Evolutionary conservation across 2,797 vertebrate species (phyloP).

Genomic region (Rhinatrema bivittatum): DNA sequence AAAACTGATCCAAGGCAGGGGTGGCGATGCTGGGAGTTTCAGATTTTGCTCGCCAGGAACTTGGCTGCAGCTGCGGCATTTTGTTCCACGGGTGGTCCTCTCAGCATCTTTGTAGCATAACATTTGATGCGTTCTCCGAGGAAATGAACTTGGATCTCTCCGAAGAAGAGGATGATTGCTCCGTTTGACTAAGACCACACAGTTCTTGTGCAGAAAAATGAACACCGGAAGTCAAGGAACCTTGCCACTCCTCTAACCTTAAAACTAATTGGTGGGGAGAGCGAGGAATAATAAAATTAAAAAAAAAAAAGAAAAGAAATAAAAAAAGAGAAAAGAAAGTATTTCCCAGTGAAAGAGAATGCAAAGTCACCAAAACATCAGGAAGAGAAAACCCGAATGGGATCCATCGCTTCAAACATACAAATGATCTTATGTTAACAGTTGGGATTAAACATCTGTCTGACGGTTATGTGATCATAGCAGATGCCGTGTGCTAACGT

Average conservation of each 20-base stretch:
- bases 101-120: slow-evolving; percentile 49
- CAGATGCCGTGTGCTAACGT: slow-evolving; percentile 77
- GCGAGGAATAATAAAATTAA: no score
- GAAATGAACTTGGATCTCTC: slow-evolving; percentile 39
- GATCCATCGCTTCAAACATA: slow-evolving; percentile 81
- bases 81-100: slow-evolving; percentile 55
- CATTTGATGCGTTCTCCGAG: slow-evolving; percentile 50
- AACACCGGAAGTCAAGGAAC: slow-evolving; percentile 5
- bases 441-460: slow-evolving; percentile 94
- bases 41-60: slow-evolving; percentile 31
- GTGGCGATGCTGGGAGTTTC: slow-evolving; percentile 45
- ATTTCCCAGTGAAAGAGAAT: slow-evolving; percentile 55
- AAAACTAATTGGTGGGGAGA: no score
- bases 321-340: slow-evolving; percentile 31
- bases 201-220: slow-evolving; percentile 26
- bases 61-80: slow-evolving; percentile 56
- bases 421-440: slow-evolving; percentile 89
- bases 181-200: slow-evolving; percentile 49
- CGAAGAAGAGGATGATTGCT: slow-evolving; percentile 36
- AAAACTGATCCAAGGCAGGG: slow-evolving; percentile 42
- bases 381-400: slow-evolving; percentile 73
- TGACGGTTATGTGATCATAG: slow-evolving; percentile 83
- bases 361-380: slow-evolving; percentile 69
- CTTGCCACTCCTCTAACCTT: slow-evolving; percentile 27
- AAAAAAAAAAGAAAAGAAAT: slow-evolving; percentile 23